Conservation (phyloP, 2,888 invertebrate species). For the Cantharis rustica region DNA sequence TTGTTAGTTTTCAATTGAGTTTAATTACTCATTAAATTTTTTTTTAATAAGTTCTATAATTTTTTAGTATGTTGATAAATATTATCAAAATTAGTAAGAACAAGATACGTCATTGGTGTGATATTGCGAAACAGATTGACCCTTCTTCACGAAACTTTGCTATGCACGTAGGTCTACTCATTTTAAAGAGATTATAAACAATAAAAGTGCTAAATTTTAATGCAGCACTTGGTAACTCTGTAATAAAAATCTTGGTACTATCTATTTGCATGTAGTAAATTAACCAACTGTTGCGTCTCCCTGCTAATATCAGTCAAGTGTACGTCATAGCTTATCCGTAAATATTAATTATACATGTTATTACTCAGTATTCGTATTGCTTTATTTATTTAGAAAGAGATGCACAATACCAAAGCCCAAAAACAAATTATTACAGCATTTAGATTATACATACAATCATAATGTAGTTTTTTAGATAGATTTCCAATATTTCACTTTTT, state of each 20-base stretch:
- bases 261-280: background rate
- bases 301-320: background rate
- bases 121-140: background rate
- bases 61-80: background rate
- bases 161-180: background rate
- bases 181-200: background rate
- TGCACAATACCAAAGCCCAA: background rate
- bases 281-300: background rate
- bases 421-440: background rate
- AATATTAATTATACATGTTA: background rate
- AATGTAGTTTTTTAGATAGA: background rate
- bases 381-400: background rate
- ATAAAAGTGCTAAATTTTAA: background rate
- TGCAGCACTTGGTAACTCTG: background rate
- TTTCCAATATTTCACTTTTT: background rate
- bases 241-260: background rate
- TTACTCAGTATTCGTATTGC: background rate
- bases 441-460: background rate
- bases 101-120: background rate
- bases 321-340: background rate
- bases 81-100: background rate
- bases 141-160: background rate
- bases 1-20: background rate
- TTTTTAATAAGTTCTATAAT: background rate
- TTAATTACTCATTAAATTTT: background rate